Base-by-base conservation (phyloP, 2,113 vertebrate species). In the Tympanuchus pallidicinctus region DNA sequence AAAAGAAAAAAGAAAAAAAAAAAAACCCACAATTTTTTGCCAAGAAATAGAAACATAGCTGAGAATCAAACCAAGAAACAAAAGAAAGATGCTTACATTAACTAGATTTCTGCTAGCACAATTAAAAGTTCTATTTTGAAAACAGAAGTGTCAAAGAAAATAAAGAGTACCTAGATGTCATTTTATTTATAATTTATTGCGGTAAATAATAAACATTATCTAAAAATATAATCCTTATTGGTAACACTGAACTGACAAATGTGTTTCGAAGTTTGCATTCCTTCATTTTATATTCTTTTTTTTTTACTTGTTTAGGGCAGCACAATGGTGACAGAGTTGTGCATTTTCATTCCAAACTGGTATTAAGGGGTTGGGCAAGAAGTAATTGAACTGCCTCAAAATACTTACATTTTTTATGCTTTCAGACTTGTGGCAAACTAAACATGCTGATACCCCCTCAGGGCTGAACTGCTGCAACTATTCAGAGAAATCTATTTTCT, bases 351-450 rank as follows among this genome's bases (percentile, higher is more conserved):
- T 80, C 34, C 52, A 88, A 88, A 78, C 47, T 77, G 27, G 13
- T 56, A 85, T 42, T 73, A 66, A 80, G 50, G 22, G 10, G 6
- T 40, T 88, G 65, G 47, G 82, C 38, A 89, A 80, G 42, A 92
- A 95, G 79, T 81, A 89, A 85, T 85, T 87, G 76, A 85, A 63
- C 17, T 57, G 65, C 9, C 52, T 77, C 48, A 71, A 88, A 93
- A 88, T n/a, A 75, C 76, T 88, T 71, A 36, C 4, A 85, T 94
- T 74, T 65, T 47, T 90, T 89, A 91, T 60, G 42, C 69, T 88
- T 81, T 91, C 74, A 88, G 86, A 94, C 30, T 89, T 86, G 34
- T 77, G 60, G 65, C 69, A 91, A 93, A 86, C 50, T 70, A 76
- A 81, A 85, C 25, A 65, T 56, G 50, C 48, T 30, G 24, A 47